Conservation (phyloP, 2,888 invertebrate species). For the Eupithecia subfuscata region DNA sequence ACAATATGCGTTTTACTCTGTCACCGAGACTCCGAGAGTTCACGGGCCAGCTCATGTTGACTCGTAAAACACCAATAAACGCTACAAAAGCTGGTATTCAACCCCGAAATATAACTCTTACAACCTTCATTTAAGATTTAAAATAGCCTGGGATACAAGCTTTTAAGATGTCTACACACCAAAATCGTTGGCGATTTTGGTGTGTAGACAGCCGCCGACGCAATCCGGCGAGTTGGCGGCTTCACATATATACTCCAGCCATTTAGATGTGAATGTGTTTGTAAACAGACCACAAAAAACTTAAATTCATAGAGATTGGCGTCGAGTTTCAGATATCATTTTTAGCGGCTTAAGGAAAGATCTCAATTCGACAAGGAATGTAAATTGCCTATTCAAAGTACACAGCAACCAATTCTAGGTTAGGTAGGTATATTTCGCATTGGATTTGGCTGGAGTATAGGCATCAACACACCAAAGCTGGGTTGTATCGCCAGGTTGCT, state of each 20-base stretch:
- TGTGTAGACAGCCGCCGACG: neutral
- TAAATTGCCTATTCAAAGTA: too few species aligned
- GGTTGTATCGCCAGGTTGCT: neutral
- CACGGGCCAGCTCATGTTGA: conserved; percentile 66
- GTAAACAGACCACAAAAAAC: too few species aligned
- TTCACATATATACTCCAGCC: too few species aligned
- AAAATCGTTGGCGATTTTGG: too few species aligned
- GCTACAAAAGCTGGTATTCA: conserved; percentile 52
- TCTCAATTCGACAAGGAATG: too few species aligned
- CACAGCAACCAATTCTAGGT: too few species aligned
- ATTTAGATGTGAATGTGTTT: too few species aligned
- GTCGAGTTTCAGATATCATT: too few species aligned
- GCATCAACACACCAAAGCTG: neutral
- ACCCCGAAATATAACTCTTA: conserved; percentile 28
- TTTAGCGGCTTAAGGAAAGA: too few species aligned
- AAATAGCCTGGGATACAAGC: conserved; percentile 28
- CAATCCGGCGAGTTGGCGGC: neutral
- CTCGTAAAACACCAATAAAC: conserved; percentile 71
- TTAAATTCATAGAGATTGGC: too few species aligned
- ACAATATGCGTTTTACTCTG: conserved; percentile 77
- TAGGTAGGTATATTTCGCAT: too few species aligned
- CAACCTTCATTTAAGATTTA: conserved; percentile 27
- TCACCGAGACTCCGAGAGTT: conserved; percentile 63
- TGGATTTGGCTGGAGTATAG: too few species aligned
- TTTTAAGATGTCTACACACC: neutral